These are phyloP conservation scores for Charina bottae DNA, from an alignment of 2,113 vertebrate genomes.

Conservation along the genomic window DNA sequence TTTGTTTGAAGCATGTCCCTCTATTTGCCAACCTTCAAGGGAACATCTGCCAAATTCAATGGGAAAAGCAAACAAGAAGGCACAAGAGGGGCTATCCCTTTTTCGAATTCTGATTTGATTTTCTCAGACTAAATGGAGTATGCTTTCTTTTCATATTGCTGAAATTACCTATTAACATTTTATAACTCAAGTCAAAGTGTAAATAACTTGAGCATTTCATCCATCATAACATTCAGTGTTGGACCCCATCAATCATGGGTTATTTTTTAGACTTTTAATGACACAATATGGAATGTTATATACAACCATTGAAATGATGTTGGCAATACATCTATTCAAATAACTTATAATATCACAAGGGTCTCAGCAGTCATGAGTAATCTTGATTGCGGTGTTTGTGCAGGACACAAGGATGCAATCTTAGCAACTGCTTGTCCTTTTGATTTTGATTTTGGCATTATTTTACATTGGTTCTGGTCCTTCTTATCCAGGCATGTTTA, in stretches of 20 bases:
- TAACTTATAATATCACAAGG: slow-evolving; percentile 34
- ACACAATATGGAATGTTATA: slow-evolving; percentile 44
- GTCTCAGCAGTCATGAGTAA: slow-evolving; percentile 19
- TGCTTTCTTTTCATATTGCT: slow-evolving; percentile 64
- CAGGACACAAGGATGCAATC: too few species aligned
- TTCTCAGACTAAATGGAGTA: slow-evolving; percentile 58
- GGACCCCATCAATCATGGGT: slow-evolving; percentile 42
- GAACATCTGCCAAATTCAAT: background rate
- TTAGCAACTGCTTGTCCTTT: too few species aligned
- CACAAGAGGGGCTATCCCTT: slow-evolving; percentile 53
- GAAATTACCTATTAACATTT: slow-evolving; percentile 71
- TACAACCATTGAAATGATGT: slow-evolving; percentile 29
- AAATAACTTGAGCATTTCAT: slow-evolving; percentile 61
- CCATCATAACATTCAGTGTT: slow-evolving; percentile 62
- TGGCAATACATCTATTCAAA: background rate
- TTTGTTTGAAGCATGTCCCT: slow-evolving; percentile 15
- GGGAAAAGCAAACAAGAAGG: background rate
- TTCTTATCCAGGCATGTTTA: too few species aligned
- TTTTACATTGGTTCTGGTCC: too few species aligned
- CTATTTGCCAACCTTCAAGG: slow-evolving; percentile 2
- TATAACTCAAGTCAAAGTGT: slow-evolving; percentile 76
- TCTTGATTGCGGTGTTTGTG: too few species aligned
- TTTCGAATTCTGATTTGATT: slow-evolving; percentile 61
- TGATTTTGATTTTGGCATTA: too few species aligned
- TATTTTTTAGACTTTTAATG: slow-evolving; percentile 60